These are phyloP conservation scores for Xenentodon cancila DNA, from an alignment of 2,797 vertebrate genomes.

Conservation along the genomic window DNA sequence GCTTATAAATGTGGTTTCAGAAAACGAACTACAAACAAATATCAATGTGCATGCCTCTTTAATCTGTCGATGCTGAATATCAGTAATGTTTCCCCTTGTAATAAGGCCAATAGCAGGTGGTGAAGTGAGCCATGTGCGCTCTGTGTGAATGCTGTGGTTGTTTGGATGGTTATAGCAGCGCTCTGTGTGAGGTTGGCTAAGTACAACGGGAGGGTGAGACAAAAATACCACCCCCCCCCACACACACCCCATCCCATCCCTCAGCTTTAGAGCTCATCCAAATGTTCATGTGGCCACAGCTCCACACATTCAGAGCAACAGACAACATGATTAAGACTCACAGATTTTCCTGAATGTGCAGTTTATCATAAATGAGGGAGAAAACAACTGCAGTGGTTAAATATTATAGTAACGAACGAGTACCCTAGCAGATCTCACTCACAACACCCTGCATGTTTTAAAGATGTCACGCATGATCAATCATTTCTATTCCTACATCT, in stretches of 20 bases:
- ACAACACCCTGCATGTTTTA: conserved; percentile 26
- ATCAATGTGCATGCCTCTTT: conserved; percentile 26
- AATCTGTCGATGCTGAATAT: conserved; percentile 45
- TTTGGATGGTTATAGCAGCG: conserved; percentile 72
- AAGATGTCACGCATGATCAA: conserved; percentile 44
- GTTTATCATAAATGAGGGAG: background rate
- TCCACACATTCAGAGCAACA: conserved; percentile 7
- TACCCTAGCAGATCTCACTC: background rate
- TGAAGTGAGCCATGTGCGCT: conserved; percentile 64
- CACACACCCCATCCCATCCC: conserved; percentile 10
- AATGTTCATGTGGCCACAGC: conserved; percentile 32
- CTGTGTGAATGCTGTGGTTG: conserved; percentile 79
- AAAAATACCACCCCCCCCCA: conserved; percentile 26
- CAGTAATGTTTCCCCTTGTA: conserved; percentile 65
- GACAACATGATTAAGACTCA: no score
- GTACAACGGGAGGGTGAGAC: conserved; percentile 31
- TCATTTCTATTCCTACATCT: conserved; percentile 22
- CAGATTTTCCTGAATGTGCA: background rate
- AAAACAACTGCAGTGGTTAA: background rate
- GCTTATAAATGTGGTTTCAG: no score
- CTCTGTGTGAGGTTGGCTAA: conserved; percentile 76
- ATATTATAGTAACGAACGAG: background rate
- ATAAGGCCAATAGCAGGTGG: conserved; percentile 73
- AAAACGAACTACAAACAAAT: conserved; percentile 10
- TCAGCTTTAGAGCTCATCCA: conserved; percentile 47